phyloP scores from a whole-genome alignment of 1,140 invertebrate species.

The Frieseomelitta varia region DNA sequence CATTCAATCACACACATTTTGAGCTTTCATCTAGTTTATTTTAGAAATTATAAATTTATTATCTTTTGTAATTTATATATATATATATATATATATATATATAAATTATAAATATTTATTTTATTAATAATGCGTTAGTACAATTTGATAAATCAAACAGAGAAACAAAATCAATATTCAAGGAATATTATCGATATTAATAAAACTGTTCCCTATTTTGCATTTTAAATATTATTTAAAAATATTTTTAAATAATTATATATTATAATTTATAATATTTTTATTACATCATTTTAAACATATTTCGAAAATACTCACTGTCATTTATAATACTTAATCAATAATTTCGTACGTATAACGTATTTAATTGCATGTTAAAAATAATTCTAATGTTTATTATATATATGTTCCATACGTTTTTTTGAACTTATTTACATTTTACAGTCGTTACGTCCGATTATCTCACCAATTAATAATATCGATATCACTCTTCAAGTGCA shows the following conservation, averaged over 20 bases:
- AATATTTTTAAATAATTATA: too few species aligned
- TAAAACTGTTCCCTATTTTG: not conserved
- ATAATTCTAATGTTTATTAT: not conserved
- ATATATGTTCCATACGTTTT: not conserved
- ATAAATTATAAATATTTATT: too few species aligned
- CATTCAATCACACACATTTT: not conserved
- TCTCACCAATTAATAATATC: not conserved
- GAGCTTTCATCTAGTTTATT: not conserved
- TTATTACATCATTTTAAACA: too few species aligned
- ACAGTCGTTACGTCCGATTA: not conserved
- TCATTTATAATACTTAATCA: not conserved
- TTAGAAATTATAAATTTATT: too few species aligned
- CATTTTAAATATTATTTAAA: too few species aligned
- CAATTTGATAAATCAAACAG: not conserved
- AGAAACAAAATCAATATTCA: too few species aligned
- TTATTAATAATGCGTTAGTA: not conserved
- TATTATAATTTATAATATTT: too few species aligned
- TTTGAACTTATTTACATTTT: not conserved
- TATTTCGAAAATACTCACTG: not conserved
- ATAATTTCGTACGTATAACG: not conserved
- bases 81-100: too few species aligned
- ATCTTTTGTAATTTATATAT: too few species aligned
- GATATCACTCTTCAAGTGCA: not conserved
- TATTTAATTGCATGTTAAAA: not conserved
- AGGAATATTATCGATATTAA: not conserved